Base-by-base conservation (phyloP, 2,113 vertebrate species). In the Merops nubicus region DNA sequence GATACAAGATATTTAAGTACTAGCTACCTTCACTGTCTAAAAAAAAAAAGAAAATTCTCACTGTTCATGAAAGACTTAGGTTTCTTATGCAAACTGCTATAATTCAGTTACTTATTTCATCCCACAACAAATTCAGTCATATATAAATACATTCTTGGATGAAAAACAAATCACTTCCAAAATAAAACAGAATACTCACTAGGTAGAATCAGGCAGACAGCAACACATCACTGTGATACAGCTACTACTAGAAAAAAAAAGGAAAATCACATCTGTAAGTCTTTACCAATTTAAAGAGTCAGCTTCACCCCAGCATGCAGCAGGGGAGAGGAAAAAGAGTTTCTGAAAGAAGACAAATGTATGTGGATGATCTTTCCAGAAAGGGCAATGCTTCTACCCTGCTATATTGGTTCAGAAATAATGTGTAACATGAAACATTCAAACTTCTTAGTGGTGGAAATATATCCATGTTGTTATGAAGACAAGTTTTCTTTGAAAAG, bases 261-360 rank as follows among this genome's bases (percentile, higher is more conserved):
- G n/a, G n/a, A 31, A 29, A 23, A 29, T 18, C 31, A 62, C 19
- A 45, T 3, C 47, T 48, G 15, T 16, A 18, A n/a, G 22, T n/a
- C 19, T 31, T 88, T 53, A 21, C 5, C 33, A 34, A 62, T 72
- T 70, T 50, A 84, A 93, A 42, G 75, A 79, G 33, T 9, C 48
- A 88, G 8, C n/a, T 67, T 34, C 40, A 53, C 1, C 20, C 36
- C 42, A 26, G 6, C 15, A 23, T 60, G 11, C 12, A 34, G 31
- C 5, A 19, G 11, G 2, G 3, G 9, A 1, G 23, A 18, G 0
- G 22, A 20, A 29, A 36, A 50, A 36, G 47, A 13, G 5, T 28
- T 74, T 47, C 26, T 84, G 10, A 33, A 57, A 34, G 29, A 82
- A 11, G 3, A 33, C 1, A n/a, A 48, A 48, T 34, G 0, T 15